A percentile compares a stretch with the other conserved stretches of the same genome.
Conservation (phyloP, 1,140 invertebrate species). For the Cecropterus lyciades region DNA sequence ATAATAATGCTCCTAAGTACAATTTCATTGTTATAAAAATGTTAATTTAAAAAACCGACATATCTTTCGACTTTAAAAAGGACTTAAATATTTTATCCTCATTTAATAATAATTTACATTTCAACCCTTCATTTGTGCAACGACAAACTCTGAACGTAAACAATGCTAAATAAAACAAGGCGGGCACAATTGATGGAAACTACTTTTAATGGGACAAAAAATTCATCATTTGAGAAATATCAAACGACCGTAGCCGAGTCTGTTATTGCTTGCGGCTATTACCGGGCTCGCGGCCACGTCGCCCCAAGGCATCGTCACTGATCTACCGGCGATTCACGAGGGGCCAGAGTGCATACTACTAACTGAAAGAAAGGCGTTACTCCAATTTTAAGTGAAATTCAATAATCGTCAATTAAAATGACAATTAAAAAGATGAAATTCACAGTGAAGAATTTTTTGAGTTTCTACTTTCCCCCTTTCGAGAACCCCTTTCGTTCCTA, state of each 20-base stretch:
- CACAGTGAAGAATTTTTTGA: no score
- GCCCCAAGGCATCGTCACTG: neutral
- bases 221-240: constrained; percentile 11
- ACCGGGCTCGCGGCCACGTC: neutral
- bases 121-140: neutral
- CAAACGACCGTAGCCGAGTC: neutral
- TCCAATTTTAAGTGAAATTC: no score
- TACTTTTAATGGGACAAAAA: constrained; percentile 13
- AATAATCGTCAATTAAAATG: no score
- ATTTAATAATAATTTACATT: neutral
- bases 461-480: no score
- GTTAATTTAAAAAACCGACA: no score
- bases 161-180: constrained; percentile 1
- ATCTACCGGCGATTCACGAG: no score
- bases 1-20: no score
- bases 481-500: no score
- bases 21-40: no score
- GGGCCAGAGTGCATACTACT: no score
- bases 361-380: no score
- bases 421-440: no score
- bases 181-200: neutral
- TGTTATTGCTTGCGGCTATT: constrained; percentile 3
- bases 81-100: neutral
- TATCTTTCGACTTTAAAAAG: neutral
- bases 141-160: neutral